phyloP scores from a whole-genome alignment of 2,113 vertebrate species.

The Poecilia latipinna region DNA sequence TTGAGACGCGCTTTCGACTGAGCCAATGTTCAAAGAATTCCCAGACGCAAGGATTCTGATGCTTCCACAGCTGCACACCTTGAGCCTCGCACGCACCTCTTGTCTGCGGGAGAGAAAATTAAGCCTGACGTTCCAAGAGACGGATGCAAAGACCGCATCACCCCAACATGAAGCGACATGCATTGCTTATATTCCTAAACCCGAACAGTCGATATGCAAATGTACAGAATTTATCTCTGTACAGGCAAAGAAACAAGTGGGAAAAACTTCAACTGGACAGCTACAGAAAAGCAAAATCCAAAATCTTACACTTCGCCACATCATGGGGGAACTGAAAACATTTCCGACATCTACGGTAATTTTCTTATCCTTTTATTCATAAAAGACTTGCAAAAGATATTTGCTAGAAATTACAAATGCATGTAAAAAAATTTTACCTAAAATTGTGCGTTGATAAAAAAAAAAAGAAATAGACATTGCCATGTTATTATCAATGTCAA shows the following conservation, averaged over 20 bases:
- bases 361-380: neutral
- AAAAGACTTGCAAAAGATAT: too few relatives aligned
- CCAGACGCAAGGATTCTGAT: slow-evolving; percentile 38
- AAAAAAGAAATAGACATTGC: too few relatives aligned
- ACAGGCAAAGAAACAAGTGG: slow-evolving; percentile 1
- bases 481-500: too few relatives aligned
- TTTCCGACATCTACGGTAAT: too few relatives aligned
- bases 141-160: slow-evolving; percentile 22
- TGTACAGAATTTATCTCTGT: slow-evolving; percentile 2
- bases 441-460: too few relatives aligned
- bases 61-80: slow-evolving; percentile 65
- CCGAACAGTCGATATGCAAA: slow-evolving; percentile 9
- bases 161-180: slow-evolving; percentile 22
- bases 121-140: slow-evolving; percentile 22
- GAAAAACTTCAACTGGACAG: slow-evolving; percentile 8
- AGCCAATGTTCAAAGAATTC: slow-evolving; percentile 33
- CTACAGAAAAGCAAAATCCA: too few relatives aligned
- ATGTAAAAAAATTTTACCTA: too few relatives aligned
- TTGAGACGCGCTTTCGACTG: slow-evolving; percentile 37
- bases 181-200: slow-evolving; percentile 38
- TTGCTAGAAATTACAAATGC: too few relatives aligned
- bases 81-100: slow-evolving; percentile 49
- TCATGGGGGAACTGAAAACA: too few relatives aligned
- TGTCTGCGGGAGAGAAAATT: slow-evolving; percentile 24
- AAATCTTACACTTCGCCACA: too few relatives aligned